Evolutionary conservation across 2,888 invertebrate species (phyloP).

Genomic region (Dysmachus trigonus): DNA sequence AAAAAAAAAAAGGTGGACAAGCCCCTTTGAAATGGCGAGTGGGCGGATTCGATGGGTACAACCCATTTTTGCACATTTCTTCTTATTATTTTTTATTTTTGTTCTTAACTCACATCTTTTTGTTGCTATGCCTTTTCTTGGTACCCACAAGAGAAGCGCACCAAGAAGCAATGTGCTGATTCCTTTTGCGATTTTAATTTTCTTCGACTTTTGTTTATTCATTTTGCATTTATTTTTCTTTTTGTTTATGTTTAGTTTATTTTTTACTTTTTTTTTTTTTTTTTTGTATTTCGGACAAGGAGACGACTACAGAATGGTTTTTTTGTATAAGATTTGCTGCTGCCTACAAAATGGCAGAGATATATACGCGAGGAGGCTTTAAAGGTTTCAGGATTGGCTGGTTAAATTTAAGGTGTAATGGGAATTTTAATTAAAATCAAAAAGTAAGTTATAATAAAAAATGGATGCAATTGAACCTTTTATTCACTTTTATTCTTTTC

Average conservation of each 20-base stretch:
- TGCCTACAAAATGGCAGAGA: not conserved
- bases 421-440: not conserved
- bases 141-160: not conserved
- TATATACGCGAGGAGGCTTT: not conserved
- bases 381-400: not conserved
- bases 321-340: not conserved
- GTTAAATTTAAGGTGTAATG: not conserved
- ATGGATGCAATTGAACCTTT: too few species aligned
- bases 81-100: not conserved
- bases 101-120: not conserved
- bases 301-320: not conserved
- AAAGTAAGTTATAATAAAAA: too few species aligned
- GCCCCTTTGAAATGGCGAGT: not conserved
- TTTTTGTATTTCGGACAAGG: not conserved
- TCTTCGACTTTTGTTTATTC: not conserved
- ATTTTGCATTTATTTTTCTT: not conserved
- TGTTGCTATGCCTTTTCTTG: not conserved
- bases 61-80: slow-evolving; percentile 12
- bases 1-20: not conserved
- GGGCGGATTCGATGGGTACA: slow-evolving; percentile 30
- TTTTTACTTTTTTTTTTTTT: not conserved
- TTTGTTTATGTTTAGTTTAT: not conserved
- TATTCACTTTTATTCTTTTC: too few species aligned
- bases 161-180: not conserved
- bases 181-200: not conserved